Conservation (phyloP, 2,888 invertebrate species). For the Trypoxylon attenuatum region DNA sequence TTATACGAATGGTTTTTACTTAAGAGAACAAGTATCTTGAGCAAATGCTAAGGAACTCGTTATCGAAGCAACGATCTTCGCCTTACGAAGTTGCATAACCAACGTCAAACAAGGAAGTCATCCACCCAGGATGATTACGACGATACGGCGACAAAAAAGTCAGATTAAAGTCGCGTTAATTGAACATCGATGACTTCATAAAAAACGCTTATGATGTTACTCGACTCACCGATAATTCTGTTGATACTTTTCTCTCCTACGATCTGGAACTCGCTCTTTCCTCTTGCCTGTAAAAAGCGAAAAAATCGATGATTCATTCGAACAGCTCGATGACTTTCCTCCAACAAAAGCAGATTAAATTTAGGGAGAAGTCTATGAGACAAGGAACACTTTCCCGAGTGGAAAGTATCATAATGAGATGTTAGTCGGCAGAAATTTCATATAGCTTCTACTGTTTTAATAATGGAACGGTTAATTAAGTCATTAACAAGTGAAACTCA, state of each 20-base stretch:
- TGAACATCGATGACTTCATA: constrained; percentile 47
- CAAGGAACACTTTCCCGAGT: too few species aligned
- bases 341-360: too few species aligned
- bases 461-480: too few species aligned
- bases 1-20: too few species aligned
- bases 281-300: constrained; percentile 34
- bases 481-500: too few species aligned
- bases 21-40: too few species aligned
- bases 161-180: constrained; percentile 45
- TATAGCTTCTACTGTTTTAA: too few species aligned
- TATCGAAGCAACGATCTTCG: too few species aligned
- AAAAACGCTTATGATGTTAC: constrained; percentile 37
- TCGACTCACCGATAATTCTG: constrained; percentile 58
- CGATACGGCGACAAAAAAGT: constrained; percentile 15
- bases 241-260: constrained; percentile 19
- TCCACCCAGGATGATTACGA: constrained; percentile 8
- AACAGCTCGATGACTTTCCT: background rate
- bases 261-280: constrained; percentile 15
- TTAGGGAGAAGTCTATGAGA: constrained; percentile 9
- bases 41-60: too few species aligned
- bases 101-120: constrained; percentile 15
- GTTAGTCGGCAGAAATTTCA: too few species aligned
- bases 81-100: constrained; percentile 26
- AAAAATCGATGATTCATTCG: constrained; percentile 5
- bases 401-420: too few species aligned